Percentiles rank a stretch among this genome's conserved stretches.
Evolutionary conservation across 2,888 invertebrate genomes (phyloP).

Genomic region (Cepaea hortensis): DNA sequence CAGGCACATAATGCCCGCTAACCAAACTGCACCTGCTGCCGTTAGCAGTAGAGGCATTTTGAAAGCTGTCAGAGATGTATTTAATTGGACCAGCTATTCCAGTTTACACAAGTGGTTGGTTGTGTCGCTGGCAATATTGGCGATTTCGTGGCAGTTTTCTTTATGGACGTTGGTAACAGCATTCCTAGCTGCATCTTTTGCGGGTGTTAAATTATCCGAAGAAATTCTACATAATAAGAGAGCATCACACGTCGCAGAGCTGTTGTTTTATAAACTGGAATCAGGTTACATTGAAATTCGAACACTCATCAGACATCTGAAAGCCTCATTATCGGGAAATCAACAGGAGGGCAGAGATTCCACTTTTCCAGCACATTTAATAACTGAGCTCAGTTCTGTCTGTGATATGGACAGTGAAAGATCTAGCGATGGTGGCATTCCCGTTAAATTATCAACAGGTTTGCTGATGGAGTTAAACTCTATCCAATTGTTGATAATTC

Average conservation of each 20-base stretch:
- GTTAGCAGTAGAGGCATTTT: neutral
- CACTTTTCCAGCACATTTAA: neutral
- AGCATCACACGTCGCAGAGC: slow-evolving; percentile 11
- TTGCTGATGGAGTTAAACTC: slow-evolving; percentile 49
- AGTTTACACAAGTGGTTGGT: slow-evolving; percentile 35
- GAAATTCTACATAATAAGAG: slow-evolving; percentile 30
- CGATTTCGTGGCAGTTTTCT: slow-evolving; percentile 30
- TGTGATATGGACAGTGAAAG: slow-evolving; percentile 2
- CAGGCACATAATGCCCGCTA: neutral
- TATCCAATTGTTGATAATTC: slow-evolving; percentile 51
- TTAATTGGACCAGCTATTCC: slow-evolving; percentile 29
- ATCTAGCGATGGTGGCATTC: neutral
- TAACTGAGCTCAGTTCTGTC: slow-evolving; percentile 8
- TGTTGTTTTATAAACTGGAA: slow-evolving; percentile 36
- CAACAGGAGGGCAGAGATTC: neutral
- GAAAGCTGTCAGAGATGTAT: neutral
- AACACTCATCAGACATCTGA: neutral
- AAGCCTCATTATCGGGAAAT: neutral
- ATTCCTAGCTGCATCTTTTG: neutral
- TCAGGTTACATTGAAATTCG: slow-evolving; percentile 24
- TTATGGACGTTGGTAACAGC: slow-evolving; percentile 13
- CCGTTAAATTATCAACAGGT: slow-evolving; percentile 7
- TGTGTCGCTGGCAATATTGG: neutral
- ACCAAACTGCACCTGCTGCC: neutral
- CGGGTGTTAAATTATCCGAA: slow-evolving; percentile 30